Evolutionary conservation across 2,113 vertebrate genomes (phyloP), one percentile per base, ranked within the genome.

Genomic region (Nestor notabilis): DNA sequence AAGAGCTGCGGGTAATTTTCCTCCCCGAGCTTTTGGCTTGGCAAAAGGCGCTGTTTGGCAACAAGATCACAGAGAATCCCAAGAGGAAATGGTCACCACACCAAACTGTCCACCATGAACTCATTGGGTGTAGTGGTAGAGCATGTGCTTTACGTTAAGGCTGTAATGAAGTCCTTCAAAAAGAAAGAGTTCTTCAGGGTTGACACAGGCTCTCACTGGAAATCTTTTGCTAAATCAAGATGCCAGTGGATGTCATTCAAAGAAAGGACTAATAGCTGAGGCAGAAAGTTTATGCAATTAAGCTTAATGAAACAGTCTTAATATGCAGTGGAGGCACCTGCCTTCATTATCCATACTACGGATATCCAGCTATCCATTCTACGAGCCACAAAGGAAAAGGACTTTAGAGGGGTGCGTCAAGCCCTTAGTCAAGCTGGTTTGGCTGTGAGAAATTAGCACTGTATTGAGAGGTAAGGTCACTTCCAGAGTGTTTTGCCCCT

Each of bases 371-470:
- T 65, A 83, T 90, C 84, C 81, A 9, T 46, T 6, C n/a, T 23
- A 79, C 1, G 37, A 96, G 87, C 85, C 95, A 85, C 0, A 0
- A 55, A 83, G 81, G 56, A 87, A 85, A 87, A 96, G 87, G 93
- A 85, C 95, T 94, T 96, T 83, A 70, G 94, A 96, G 70, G 71
- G 25, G 33, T 29, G 27, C 83, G 89, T 94, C 91, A 96, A 97
- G 96, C 96, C 96, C 96, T 97, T 97, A 89, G 87, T 96, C 91
- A 85, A 96, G 95, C 95, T 97, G 95, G 95, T 96, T 97, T 96
- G 93, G 91, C 69, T 94, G 92, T 95, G 95, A 97, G 75, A 94
- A 95, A 53, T 94, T 96, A 97, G 96, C 96, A 97, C 95, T 95
- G 95, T 2, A n/a, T 66, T 95, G 90, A 97, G 92, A 96, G 60